Evolutionary conservation across 2,113 vertebrate genomes (phyloP).

Genomic region (Hippopotamus amphibius): DNA sequence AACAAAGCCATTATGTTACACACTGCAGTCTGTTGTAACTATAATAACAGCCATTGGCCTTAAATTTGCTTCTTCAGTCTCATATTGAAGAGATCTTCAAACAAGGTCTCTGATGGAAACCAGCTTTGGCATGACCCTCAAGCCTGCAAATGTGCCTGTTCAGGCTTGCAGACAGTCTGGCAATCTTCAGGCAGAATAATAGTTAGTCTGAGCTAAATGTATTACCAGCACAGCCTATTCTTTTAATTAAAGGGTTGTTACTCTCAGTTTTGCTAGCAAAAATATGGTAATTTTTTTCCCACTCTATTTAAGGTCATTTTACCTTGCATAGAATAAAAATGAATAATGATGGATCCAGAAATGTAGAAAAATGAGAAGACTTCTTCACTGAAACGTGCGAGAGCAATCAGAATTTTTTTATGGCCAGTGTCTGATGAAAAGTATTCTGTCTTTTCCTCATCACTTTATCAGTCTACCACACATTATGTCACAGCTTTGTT

Average conservation of each 20-base stretch:
- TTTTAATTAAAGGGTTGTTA: slow-evolving; percentile 6
- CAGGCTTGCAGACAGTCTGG: neutral
- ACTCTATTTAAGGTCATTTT: slow-evolving; percentile 45
- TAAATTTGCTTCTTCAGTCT: neutral
- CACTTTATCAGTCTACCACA: neutral
- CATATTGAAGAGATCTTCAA: neutral
- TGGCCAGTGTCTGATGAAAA: neutral
- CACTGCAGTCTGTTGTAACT: neutral
- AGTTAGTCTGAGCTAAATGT: neutral
- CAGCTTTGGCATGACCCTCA: neutral
- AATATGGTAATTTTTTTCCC: neutral
- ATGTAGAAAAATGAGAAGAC: neutral
- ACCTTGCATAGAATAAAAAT: neutral
- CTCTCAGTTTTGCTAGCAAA: slow-evolving; percentile 1
- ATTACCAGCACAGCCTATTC: neutral
- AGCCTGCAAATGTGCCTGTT: neutral
- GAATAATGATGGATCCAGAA: neutral
- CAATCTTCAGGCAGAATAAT: neutral
- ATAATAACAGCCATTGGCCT: neutral
- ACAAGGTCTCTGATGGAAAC: neutral
- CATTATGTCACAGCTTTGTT: neutral
- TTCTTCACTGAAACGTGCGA: neutral
- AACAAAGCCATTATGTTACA: neutral
- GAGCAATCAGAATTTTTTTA: neutral
- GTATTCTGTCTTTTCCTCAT: neutral